Conservation (phyloP, 2,888 invertebrate species). For the Diloba caeruleocephala region DNA sequence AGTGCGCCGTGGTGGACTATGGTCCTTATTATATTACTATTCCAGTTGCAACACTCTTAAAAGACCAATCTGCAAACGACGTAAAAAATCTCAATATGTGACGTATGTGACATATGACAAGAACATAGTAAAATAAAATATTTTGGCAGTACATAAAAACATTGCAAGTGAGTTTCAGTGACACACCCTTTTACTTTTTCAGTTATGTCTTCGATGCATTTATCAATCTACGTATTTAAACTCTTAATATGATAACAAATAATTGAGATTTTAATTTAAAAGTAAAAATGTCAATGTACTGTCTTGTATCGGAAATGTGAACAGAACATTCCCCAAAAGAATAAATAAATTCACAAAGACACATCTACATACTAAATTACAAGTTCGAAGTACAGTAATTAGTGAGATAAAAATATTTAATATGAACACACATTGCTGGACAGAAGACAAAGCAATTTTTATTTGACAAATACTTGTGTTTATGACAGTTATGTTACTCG, state of each 20-base stretch:
- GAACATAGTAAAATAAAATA: conserved; percentile 47
- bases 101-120: conserved; percentile 40
- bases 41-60: conserved; percentile 86
- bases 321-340: conserved; percentile 45
- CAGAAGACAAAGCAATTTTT: conserved; percentile 52
- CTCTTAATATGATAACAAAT: conserved; percentile 12
- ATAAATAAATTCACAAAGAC: conserved; percentile 45
- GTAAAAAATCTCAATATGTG: conserved; percentile 59
- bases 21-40: conserved; percentile 78
- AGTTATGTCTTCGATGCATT: conserved; percentile 11
- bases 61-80: conserved; percentile 87
- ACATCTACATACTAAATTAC: conserved; percentile 52
- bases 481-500: conserved; percentile 49
- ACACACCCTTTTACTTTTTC: conserved; percentile 30
- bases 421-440: conserved; percentile 57
- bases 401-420: conserved; percentile 44
- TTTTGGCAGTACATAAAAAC: conserved; percentile 52
- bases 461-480: conserved; percentile 50
- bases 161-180: conserved; percentile 35
- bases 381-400: conserved; percentile 40
- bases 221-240: conserved; percentile 6
- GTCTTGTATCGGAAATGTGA: conserved; percentile 25
- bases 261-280: conserved; percentile 6
- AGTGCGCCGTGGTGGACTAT: conserved; percentile 64
- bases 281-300: conserved; percentile 28